These are phyloP conservation scores for Sipha maydis DNA, from an alignment of 2,888 invertebrate genomes.

Conservation along the genomic window DNA sequence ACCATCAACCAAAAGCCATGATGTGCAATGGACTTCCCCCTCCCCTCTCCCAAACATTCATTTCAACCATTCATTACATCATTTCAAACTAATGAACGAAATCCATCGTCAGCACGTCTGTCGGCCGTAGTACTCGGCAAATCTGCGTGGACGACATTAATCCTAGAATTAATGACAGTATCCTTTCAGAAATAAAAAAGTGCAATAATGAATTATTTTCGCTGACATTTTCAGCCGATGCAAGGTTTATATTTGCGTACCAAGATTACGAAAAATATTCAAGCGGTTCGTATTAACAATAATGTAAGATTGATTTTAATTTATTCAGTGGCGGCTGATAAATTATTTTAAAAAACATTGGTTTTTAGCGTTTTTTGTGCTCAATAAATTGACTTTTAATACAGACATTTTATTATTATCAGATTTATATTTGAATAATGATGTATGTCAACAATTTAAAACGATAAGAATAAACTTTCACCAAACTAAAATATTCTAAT, in stretches of 20 bases:
- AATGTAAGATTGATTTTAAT: no score
- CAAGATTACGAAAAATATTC: neutral
- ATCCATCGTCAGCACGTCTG: constrained; percentile 44
- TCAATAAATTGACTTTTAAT: no score
- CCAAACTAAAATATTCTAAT: no score
- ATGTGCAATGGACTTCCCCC: neutral
- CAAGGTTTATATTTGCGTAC: neutral
- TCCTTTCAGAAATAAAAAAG: neutral
- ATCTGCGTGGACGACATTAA: constrained; percentile 38
- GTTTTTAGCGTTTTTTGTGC: no score
- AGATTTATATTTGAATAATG: neutral
- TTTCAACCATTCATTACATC: constrained; percentile 20
- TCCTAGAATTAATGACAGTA: constrained; percentile 27
- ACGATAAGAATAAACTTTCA: neutral
- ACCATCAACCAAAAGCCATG: neutral
- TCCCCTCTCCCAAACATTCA: neutral
- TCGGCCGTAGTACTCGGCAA: constrained; percentile 15
- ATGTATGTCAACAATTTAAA: neutral
- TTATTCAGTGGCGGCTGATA: no score
- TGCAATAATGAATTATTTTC: constrained; percentile 14
- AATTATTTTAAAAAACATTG: no score
- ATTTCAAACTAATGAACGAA: constrained; percentile 41
- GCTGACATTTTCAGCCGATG: neutral
- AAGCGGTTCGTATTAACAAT: no score
- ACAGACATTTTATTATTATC: no score